These are phyloP conservation scores for Syngnathus scovelli DNA, from an alignment of 2,113 vertebrate species.

Conservation along the genomic window DNA sequence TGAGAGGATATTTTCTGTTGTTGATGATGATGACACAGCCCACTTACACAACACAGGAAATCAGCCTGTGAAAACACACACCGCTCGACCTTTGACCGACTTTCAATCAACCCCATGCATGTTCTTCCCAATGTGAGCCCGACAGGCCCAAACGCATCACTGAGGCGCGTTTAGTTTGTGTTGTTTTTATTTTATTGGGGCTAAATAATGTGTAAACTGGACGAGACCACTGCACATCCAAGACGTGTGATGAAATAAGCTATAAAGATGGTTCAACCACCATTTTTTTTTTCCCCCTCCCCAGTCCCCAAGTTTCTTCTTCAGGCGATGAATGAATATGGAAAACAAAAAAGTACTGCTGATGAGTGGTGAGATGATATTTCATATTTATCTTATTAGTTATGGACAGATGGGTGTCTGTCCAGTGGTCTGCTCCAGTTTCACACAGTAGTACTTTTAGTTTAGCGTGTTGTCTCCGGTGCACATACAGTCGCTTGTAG, in stretches of 20 bases:
- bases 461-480: constrained; percentile 43
- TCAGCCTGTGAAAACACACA: constrained; percentile 13
- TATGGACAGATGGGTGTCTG: not conserved
- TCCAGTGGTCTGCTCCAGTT: constrained; percentile 67
- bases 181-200: constrained; percentile 21
- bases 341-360: constrained; percentile 11
- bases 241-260: constrained; percentile 48
- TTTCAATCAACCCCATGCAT: constrained; percentile 1
- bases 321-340: not conserved
- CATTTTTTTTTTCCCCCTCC: not conserved
- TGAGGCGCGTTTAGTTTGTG: not conserved
- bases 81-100: too few species aligned
- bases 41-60: constrained; percentile 33
- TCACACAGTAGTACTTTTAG: constrained; percentile 26
- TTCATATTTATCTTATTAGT: not conserved
- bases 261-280: constrained; percentile 17
- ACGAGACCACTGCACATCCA: constrained; percentile 68
- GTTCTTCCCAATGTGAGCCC: constrained; percentile 28
- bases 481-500: constrained; percentile 36
- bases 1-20: constrained; percentile 27
- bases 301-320: not conserved
- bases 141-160: constrained; percentile 7
- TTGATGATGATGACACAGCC: constrained; percentile 34
- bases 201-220: constrained; percentile 56
- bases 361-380: constrained; percentile 8